Evolutionary conservation across 1,140 invertebrate species (phyloP), one percentile per base, ranked within the genome.

Genomic region (Leptonema lineaticorne): DNA sequence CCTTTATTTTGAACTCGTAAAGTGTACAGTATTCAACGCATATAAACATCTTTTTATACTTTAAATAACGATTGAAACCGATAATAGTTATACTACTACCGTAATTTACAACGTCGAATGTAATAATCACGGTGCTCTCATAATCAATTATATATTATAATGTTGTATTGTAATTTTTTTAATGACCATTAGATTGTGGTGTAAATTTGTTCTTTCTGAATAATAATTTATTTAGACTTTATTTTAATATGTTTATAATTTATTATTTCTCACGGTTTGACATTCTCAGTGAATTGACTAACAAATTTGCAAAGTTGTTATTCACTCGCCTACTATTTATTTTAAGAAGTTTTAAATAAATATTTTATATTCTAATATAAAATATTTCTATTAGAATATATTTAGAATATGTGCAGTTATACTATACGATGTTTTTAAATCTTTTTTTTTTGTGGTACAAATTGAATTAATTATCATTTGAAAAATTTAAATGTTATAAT

Each of bases 11-110:
- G 16, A 41, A 11, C 37, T 53, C 22, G 22, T 53, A 18, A 53
- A 20, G n/a, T 11, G n/a, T 24, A 24, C 11, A 53, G 24, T 53
- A 53, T 53, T 53, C 50, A 26, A 53, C 18, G 22, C 50, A 53
- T 24, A 24, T 53, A 41, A 16, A 26, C 22, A 22, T 24, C 50
- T 22, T 53, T 53, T 53, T 41, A 41, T 14, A 22, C 50, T 24
- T 53, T 53, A 53, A 53, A 53, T 53, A 53, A 53, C 27, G 50
- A 53, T 24, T 24, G 50, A 53, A 53, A 22, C 50, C 50, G 27
- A 26, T 53, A 53, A 53, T 24, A 11, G 20, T 24, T 18, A 9
- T 2, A 20, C 46, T 4, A 14, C 6, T 53, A n/a, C n/a, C n/a
- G 22, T 24, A 53, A 53, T 53, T 53, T 53, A 22, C 27, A 53